Evolutionary conservation across 2,797 vertebrate genomes (phyloP), one percentile per base, ranked within the genome.

Genomic region (Xiphorhynchus erythropygius): DNA sequence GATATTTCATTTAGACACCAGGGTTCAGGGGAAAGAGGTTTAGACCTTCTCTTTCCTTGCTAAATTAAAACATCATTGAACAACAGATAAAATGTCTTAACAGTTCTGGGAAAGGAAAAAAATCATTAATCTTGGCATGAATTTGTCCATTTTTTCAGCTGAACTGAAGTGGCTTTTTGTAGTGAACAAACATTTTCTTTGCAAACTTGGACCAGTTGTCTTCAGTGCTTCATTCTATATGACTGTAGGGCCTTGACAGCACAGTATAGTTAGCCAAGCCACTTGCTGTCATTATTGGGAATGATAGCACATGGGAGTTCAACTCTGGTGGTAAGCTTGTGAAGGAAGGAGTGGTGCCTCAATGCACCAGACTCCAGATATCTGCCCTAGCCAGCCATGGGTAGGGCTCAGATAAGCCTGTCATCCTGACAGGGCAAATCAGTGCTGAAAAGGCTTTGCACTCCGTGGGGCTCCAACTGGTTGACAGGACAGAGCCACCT

Each of bases 401-500:
- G 74, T 83, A 94, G 49, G 65, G 79, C 86, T 70, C 80, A 91
- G 97, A 97, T 95, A 97, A 97, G 67, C 67, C 68, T 84, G 81
- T 96, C 94, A 96, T 67, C 81, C 89, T 95, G 94, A 93, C 92
- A 91, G 53, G 63, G 41, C 33, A 89, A 94, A 96, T 95, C 93
- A 95, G 87, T 64, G 89, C 92, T 94, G 94, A 93, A 91, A 93
- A 93, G 78, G 70, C 81, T 90, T 81, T 97, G 84, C 81, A 53
- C 79, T 87, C 91, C 0, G 2, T 18, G 7, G 70, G 46, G 28
- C 62, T 92, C 75, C 33, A 46, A 7, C 56, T 49, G 55, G 56
- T 56, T 94, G 91, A 97, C 87, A 95, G 50, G 50, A 64, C 37
- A 81, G 76, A 87, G 75, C 59, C 28, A 71, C 77, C 55, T 81